Evolutionary conservation across 2,113 vertebrate genomes (phyloP).

Genomic region (Elanus axillaris): DNA sequence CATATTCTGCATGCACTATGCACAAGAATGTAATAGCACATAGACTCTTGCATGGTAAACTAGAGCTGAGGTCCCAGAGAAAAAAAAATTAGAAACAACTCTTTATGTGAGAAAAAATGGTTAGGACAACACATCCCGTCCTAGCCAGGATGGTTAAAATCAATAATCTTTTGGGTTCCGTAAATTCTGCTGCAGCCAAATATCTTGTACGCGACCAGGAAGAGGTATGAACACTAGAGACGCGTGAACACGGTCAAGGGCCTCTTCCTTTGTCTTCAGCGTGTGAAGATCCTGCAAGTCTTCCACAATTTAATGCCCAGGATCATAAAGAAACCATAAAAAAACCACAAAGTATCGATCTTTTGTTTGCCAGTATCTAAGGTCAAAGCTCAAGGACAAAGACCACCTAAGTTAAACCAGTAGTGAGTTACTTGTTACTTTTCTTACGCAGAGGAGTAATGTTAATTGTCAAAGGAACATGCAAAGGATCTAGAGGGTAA

Average conservation of each 20-base stretch:
- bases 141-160: not conserved
- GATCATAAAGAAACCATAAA: not conserved
- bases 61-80: not conserved
- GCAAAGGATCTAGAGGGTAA: not conserved
- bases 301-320: not conserved
- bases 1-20: not conserved
- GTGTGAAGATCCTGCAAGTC: not conserved
- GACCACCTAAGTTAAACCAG: not conserved
- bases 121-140: not conserved
- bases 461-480: not conserved
- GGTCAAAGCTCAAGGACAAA: not conserved
- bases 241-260: not conserved
- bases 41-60: not conserved
- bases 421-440: not conserved
- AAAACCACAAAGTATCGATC: not conserved
- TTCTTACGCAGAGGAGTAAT: not conserved
- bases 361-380: not conserved
- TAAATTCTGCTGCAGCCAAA: not conserved
- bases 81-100: not conserved
- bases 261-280: not conserved
- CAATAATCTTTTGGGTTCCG: not conserved
- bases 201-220: not conserved
- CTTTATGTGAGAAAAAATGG: not conserved
- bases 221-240: not conserved
- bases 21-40: not conserved